phyloP scores from a whole-genome alignment of 2,113 vertebrate genomes.

The Puffinus mauretanicus region DNA sequence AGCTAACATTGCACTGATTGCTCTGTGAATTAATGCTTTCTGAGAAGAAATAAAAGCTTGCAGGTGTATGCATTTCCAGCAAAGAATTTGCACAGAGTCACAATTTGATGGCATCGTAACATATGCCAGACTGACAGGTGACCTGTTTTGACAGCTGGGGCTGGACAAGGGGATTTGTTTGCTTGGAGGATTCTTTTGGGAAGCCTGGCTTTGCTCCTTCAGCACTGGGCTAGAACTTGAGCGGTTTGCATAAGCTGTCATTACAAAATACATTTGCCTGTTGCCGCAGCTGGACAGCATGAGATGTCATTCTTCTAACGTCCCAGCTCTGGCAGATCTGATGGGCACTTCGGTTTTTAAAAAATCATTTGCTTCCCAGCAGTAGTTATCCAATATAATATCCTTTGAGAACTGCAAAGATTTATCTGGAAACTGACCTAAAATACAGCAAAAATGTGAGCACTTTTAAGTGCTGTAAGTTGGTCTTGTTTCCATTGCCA shows the following conservation, averaged over 20 bases:
- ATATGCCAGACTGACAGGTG: slow-evolving; percentile 16
- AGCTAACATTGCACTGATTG: neutral
- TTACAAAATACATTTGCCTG: neutral
- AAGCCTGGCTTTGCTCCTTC: slow-evolving; percentile 47
- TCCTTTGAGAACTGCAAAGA: neutral
- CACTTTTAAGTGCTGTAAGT: neutral
- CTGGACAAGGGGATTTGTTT: slow-evolving; percentile 43
- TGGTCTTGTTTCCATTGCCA: neutral
- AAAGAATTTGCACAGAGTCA: neutral
- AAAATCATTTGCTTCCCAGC: neutral
- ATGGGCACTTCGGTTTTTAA: neutral
- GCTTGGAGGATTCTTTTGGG: slow-evolving; percentile 14
- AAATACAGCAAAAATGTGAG: neutral
- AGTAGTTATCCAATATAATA: neutral
- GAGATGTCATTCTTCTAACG: neutral
- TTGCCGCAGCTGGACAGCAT: neutral
- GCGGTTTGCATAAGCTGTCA: slow-evolving; percentile 4
- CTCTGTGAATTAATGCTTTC: neutral
- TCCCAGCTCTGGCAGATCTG: neutral
- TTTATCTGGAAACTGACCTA: neutral
- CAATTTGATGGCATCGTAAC: neutral
- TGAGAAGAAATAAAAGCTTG: neutral
- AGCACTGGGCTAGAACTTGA: neutral
- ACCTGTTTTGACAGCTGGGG: slow-evolving; percentile 50
- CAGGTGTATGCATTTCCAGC: neutral